phyloP scores from a whole-genome alignment of 2,888 invertebrate genomes.

The Globia sparganii region DNA sequence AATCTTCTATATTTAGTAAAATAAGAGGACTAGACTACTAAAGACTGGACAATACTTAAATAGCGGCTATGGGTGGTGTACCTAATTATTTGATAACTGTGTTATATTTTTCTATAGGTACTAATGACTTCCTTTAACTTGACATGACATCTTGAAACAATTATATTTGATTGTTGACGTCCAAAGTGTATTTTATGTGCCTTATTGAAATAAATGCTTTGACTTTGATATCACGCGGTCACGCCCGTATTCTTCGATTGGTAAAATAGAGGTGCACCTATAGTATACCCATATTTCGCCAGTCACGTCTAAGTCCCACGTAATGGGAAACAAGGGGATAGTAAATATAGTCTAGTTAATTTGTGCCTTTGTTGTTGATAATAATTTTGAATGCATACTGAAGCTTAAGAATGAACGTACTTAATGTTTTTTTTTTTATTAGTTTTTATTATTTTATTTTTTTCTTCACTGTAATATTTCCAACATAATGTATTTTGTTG shows the following conservation, averaged over 20 bases:
- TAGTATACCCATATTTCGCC: not conserved
- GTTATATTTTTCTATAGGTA: not conserved
- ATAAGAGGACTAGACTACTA: not conserved
- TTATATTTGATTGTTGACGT: no score
- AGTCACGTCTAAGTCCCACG: not conserved
- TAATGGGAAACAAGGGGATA: not conserved
- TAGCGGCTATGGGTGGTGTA: not conserved
- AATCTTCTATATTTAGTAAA: not conserved
- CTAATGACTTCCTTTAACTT: not conserved
- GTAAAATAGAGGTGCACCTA: not conserved
- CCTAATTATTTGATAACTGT: not conserved
- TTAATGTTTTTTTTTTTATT: no score
- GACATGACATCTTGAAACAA: not conserved
- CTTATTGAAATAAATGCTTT: not conserved
- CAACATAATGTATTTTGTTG: no score
- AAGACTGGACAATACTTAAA: not conserved
- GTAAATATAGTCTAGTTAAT: not conserved
- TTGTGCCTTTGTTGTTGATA: not conserved
- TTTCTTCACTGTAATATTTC: no score
- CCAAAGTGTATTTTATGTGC: no score
- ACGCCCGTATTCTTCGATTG: not conserved
- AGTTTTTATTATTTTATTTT: no score
- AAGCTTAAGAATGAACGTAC: no score
- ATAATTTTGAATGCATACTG: no score
- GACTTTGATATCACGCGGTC: not conserved